phyloP scores from a whole-genome alignment of 2,113 vertebrate species.

The Anseranas semipalmata region DNA sequence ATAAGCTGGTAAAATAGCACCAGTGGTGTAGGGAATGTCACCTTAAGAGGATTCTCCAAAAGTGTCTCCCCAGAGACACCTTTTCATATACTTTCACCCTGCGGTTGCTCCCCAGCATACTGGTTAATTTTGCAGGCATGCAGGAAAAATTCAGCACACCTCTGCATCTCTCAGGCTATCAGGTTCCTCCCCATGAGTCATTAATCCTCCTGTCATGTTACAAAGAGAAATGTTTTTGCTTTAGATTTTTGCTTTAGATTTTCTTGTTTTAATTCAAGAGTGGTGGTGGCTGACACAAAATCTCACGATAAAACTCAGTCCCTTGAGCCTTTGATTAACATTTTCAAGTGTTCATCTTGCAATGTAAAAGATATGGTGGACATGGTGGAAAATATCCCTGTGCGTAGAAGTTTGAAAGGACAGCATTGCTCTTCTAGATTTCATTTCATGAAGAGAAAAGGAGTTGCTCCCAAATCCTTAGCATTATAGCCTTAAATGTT shows the following conservation, averaged over 20 bases:
- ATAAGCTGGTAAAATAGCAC: background rate
- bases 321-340: background rate
- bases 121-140: background rate
- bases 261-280: background rate
- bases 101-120: background rate
- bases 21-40: accelerated
- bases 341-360: background rate
- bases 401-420: background rate
- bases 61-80: background rate
- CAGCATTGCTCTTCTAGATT: background rate
- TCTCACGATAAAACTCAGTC: background rate
- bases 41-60: background rate
- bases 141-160: background rate
- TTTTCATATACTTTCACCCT: background rate
- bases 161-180: background rate
- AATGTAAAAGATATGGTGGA: background rate
- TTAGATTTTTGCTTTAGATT: background rate
- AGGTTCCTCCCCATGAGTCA: background rate
- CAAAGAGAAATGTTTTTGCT: background rate
- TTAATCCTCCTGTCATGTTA: background rate
- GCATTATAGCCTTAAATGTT: background rate
- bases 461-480: background rate
- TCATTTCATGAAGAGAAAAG: background rate
- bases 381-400: too few relatives aligned
- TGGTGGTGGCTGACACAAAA: background rate